Percentiles rank a stretch among this genome's conserved stretches.
phyloP scores from a whole-genome alignment of 2,113 vertebrate genomes.

The Oenanthe oenanthe region DNA sequence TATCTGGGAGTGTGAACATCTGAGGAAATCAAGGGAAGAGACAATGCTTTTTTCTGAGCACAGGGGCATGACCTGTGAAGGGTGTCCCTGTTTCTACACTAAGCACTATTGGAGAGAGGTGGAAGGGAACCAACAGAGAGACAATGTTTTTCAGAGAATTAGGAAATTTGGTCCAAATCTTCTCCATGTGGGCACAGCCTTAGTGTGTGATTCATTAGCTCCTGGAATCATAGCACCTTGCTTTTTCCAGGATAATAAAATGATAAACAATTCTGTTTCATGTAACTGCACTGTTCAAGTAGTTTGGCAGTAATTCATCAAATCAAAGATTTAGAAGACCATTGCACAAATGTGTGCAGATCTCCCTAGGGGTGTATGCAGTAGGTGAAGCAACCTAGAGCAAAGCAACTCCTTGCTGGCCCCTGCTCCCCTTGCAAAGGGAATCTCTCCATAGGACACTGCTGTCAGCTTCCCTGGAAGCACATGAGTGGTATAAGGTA shows the following conservation, averaged over 20 bases:
- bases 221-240: fast-evolving
- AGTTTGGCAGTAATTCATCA: background rate
- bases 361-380: background rate
- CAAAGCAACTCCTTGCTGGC: fast-evolving
- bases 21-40: background rate
- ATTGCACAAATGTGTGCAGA: background rate
- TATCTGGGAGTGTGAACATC: background rate
- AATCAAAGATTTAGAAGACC: background rate
- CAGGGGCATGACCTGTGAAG: background rate
- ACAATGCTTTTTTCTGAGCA: background rate
- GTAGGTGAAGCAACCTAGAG: background rate
- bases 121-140: background rate
- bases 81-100: background rate
- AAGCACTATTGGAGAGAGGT: background rate
- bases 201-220: background rate
- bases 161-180: background rate
- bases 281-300: background rate
- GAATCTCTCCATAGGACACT: background rate
- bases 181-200: background rate
- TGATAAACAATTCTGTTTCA: background rate
- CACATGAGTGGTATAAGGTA: fast-evolving
- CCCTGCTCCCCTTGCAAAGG: background rate
- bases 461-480: background rate
- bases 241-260: background rate
- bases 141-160: background rate